Conservation (phyloP, 2,113 vertebrate genomes). For the Oreocharis arfaki region DNA sequence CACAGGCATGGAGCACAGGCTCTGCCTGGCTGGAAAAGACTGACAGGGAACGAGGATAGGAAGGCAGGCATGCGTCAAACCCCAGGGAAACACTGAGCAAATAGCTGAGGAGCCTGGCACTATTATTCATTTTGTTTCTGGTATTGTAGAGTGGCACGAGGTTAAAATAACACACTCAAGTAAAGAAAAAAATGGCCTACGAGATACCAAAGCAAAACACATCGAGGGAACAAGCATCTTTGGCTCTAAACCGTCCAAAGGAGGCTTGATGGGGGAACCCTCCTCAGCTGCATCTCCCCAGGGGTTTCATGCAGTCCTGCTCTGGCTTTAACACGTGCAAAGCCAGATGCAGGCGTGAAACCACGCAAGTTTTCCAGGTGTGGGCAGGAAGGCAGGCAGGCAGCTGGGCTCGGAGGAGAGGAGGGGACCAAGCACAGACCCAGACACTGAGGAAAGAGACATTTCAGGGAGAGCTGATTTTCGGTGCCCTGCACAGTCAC, state of each 20-base stretch:
- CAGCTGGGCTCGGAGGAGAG: neutral
- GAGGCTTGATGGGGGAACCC: neutral
- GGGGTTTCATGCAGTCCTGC: neutral
- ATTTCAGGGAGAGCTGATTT: neutral
- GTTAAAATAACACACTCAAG: constrained; percentile 43
- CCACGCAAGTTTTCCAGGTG: neutral
- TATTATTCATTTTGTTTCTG: constrained; percentile 21
- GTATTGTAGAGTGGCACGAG: constrained; percentile 7
- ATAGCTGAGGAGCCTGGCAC: constrained; percentile 1
- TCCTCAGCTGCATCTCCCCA: neutral
- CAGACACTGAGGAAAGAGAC: neutral
- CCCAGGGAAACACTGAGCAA: constrained; percentile 35
- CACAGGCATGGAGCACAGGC: neutral
- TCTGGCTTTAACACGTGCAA: neutral
- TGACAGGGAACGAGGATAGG: neutral
- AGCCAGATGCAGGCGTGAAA: neutral
- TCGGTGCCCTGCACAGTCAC: neutral
- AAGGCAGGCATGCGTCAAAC: neutral
- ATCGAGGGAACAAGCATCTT: neutral
- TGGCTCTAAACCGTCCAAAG: neutral
- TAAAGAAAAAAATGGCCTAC: neutral
- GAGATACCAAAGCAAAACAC: constrained; percentile 35
- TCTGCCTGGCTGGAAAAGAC: neutral
- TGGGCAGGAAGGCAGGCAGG: neutral
- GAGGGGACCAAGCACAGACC: neutral